These are phyloP conservation scores for Pheosia tremula DNA, from an alignment of 2,888 invertebrate genomes.

Conservation along the genomic window DNA sequence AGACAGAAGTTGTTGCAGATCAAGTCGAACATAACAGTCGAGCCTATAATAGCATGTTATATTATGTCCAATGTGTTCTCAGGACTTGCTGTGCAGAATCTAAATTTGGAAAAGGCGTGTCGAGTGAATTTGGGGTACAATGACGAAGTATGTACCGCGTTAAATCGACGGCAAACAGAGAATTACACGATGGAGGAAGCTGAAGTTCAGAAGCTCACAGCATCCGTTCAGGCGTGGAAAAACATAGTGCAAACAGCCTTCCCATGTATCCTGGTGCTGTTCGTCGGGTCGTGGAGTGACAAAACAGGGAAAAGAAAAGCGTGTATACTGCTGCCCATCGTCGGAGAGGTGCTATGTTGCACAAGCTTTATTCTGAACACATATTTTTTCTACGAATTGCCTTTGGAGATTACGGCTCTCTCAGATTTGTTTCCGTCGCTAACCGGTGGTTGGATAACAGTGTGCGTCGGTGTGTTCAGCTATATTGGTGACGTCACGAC, in stretches of 20 bases:
- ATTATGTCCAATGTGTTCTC: slow-evolving; percentile 89
- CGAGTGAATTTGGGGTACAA: slow-evolving; percentile 91
- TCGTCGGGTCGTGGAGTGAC: slow-evolving; percentile 87
- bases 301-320: slow-evolving; percentile 84
- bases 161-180: slow-evolving; percentile 89
- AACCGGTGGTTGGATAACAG: slow-evolving; percentile 84
- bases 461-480: slow-evolving; percentile 86
- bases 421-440: slow-evolving; percentile 83
- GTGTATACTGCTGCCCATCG: slow-evolving; percentile 83
- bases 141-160: slow-evolving; percentile 89
- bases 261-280: slow-evolving; percentile 82
- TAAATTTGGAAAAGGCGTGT: slow-evolving; percentile 94
- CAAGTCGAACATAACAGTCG: slow-evolving; percentile 86
- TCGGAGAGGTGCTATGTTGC: slow-evolving; percentile 82
- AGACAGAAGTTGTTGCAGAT: slow-evolving; percentile 78
- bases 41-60: slow-evolving; percentile 88
- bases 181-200: slow-evolving; percentile 87
- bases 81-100: slow-evolving; percentile 91
- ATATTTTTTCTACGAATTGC: slow-evolving; percentile 84
- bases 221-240: slow-evolving; percentile 84
- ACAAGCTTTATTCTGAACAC: slow-evolving; percentile 82
- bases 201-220: slow-evolving; percentile 85
- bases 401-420: slow-evolving; percentile 82
- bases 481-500: slow-evolving; percentile 86
- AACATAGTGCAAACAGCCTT: slow-evolving; percentile 83